Base-by-base conservation (phyloP, 2,113 vertebrate species). In the Hylia prasina region DNA sequence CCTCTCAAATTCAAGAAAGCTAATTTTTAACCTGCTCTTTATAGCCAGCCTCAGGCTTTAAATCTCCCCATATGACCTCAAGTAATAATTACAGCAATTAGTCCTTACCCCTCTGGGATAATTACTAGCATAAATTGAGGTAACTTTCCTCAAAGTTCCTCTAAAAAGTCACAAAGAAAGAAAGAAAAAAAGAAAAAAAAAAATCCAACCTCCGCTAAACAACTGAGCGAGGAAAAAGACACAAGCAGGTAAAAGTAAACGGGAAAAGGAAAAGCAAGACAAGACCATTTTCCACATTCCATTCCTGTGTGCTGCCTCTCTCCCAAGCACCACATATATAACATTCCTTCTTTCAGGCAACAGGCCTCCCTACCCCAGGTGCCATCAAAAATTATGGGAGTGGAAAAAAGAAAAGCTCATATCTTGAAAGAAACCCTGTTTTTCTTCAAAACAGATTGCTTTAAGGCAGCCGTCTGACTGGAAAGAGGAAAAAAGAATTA, bases 251-350 rank as follows among this genome's bases (percentile, higher is more conserved):
- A 84, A 70, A 84, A 91, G 64, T 57, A 80, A 90, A 77, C 0
- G 37, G 76, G 76, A 92, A 93, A 90, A 61, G 82, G 63, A 90
- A 93, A 96, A 95, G 71, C 76, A 96, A 83, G 94, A 94, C 69
- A 95, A 89, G 84, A 94, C 63, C 86, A 40, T 95, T 90, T 95
- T 94, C 63, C 82, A 95, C 95, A 92, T 97, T 94, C 92, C 95
- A 93, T 93, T 93, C 54, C 80, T 4, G 3, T 92, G 76, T 54
- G 39, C 45, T 89, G 71, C 71, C 76, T 95, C 57, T 64, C 68
- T 96, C 76, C 68, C 42, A 73, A 83, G 54, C 71, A 88, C 47
- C 76, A 92, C 75, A 90, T 92, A 78, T 77, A 58, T 93, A 90
- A 93, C 94, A 97, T 93, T 94, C 94, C 39, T 92, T 95, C 90